Evolutionary conservation across 2,888 invertebrate species (phyloP).

Genomic region (Pyralis farinalis): DNA sequence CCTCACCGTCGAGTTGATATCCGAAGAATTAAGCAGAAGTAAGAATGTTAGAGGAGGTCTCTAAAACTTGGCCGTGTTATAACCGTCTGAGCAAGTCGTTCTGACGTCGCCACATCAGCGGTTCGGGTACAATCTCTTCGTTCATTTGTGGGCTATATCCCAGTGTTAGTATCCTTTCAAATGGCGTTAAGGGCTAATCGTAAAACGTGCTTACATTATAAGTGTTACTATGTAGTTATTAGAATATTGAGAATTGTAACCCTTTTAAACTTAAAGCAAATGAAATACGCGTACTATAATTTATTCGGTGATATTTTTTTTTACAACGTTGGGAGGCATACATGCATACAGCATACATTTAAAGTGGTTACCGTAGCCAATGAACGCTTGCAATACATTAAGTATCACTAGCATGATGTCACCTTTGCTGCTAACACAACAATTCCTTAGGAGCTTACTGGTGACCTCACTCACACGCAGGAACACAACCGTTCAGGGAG

Average conservation of each 20-base stretch:
- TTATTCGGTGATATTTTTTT: too few species aligned
- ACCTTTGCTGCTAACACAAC: too few species aligned
- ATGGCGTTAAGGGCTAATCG: conserved; percentile 17
- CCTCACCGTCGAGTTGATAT: conserved; percentile 16
- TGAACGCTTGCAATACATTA: too few species aligned
- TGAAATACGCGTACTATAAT: too few species aligned
- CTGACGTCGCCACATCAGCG: conserved; percentile 66
- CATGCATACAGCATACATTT: neutral
- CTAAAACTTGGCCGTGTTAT: conserved; percentile 47
- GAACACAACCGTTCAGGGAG: too few species aligned
- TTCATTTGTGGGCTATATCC: conserved; percentile 54
- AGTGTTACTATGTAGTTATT: neutral
- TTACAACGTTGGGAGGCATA: neutral
- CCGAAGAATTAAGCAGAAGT: conserved; percentile 19
- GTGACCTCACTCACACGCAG: too few species aligned
- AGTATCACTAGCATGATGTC: too few species aligned
- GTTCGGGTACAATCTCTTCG: conserved; percentile 51
- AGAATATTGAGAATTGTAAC: too few species aligned
- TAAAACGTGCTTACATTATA: conserved; percentile 9
- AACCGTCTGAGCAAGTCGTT: conserved; percentile 61
- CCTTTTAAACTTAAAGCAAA: too few species aligned
- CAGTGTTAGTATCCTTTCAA: conserved; percentile 37
- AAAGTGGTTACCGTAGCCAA: too few species aligned
- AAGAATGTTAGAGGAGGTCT: conserved; percentile 38
- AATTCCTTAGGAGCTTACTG: too few species aligned